Evolutionary conservation across 2,888 invertebrate species (phyloP), one percentile per base, ranked within the genome.

Genomic region (Agrotis segetum): DNA sequence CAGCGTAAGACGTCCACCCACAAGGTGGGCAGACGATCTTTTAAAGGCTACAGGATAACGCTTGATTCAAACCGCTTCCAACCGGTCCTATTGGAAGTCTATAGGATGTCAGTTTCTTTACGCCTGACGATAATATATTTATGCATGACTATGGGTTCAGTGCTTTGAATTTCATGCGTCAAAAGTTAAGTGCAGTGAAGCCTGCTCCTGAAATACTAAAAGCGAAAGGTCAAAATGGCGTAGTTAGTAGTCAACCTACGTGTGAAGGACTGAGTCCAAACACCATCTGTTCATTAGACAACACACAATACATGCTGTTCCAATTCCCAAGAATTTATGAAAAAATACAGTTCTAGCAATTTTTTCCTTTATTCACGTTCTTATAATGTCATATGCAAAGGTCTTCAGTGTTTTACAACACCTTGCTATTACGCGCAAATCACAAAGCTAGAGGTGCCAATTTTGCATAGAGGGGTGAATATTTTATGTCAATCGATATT

Each of bases 401-500:
- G 52, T 47, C 16, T 49, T n/a, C 40, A 21, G 13, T 61, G 47
- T 68, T 68, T 59, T 47, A 49, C 19, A 47, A 70, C n/a, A 75
- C 24, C 13, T 5, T 19, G 17, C 14, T 24, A 67, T 79, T 62
- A 74, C 40, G 52, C 14, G 21, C 49, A 64, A 74, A 67, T 47
- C 7, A 74, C 46, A 74, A 19, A 56, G 55, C 44, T 55, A 13
- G 6, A 46, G 17, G n/a, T 53, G 60, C 46, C 21, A 29, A 34
- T 80, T 60, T 58, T 13, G 14, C 53, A 49, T 49, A 50, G 3
- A 1, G 24, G 11, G 3, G 21, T 62, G 46, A 58, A 62, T 80
- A 61, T 74, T 73, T 58, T 58, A 69, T 69, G 1, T 13, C 14
- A 17, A 63, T 75, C 74, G 55, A 79, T 75, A 55, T 17, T 50